Evolutionary conservation across 2,113 vertebrate genomes (phyloP).

Genomic region (Urocynchramus pylzowi): DNA sequence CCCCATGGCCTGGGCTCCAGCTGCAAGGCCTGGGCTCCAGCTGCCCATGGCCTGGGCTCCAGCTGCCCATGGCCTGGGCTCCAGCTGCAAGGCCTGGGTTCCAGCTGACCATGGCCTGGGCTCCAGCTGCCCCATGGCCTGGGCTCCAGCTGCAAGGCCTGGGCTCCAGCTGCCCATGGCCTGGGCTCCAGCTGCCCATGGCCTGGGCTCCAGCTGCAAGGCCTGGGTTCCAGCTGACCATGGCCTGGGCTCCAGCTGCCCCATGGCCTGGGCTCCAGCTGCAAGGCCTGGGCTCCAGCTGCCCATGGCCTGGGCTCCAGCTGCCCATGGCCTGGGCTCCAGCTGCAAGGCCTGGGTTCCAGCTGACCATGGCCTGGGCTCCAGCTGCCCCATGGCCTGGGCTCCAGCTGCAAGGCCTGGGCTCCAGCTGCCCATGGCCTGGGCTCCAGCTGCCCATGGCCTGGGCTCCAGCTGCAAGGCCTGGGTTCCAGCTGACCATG

Average conservation of each 20-base stretch:
- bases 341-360: no score
- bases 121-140: background rate
- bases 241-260: background rate
- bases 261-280: background rate
- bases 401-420: background rate
- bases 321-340: background rate
- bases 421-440: background rate
- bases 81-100: no score
- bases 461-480: background rate
- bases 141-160: background rate
- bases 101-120: background rate
- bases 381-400: background rate
- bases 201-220: background rate
- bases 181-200: background rate
- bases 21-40: no score
- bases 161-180: background rate
- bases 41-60: background rate
- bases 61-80: background rate
- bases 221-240: no score
- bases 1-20: background rate
- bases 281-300: no score
- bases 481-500: background rate
- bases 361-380: background rate
- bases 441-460: background rate
- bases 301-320: background rate